phyloP scores from a whole-genome alignment of 2,888 invertebrate species.

The Agriopis marginaria region DNA sequence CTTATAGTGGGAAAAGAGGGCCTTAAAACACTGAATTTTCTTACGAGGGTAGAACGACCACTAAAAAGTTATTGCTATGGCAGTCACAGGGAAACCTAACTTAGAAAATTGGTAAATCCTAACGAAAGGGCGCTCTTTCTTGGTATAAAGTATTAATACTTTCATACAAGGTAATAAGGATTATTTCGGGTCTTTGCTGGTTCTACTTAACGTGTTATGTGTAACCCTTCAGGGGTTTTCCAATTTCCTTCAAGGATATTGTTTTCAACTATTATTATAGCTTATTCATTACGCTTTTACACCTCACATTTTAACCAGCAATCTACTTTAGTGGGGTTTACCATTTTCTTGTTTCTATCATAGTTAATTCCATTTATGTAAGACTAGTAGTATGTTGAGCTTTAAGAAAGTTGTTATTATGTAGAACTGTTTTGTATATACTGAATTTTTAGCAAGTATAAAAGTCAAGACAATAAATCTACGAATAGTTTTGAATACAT shows the following conservation, averaged over 20 bases:
- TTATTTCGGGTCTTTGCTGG: slow-evolving; percentile 60
- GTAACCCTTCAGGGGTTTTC: slow-evolving; percentile 54
- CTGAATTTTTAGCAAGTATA: not conserved
- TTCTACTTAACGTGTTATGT: slow-evolving; percentile 56
- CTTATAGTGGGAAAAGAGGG: no score
- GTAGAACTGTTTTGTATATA: not conserved
- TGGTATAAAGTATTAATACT: slow-evolving; percentile 66
- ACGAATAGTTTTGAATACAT: not conserved
- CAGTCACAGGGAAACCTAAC: slow-evolving; percentile 80
- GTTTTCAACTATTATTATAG: slow-evolving; percentile 19
- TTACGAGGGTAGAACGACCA: slow-evolving; percentile 80
- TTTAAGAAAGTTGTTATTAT: not conserved
- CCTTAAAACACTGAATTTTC: slow-evolving; percentile 78
- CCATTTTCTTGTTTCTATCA: not conserved
- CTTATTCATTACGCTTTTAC: slow-evolving; percentile 3
- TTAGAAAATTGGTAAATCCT: slow-evolving; percentile 81
- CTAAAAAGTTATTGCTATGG: slow-evolving; percentile 84
- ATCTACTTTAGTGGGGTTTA: not conserved
- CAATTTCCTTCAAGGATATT: slow-evolving; percentile 49
- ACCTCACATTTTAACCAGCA: slow-evolving; percentile 1
- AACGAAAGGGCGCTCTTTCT: slow-evolving; percentile 60
- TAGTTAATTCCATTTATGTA: not conserved
- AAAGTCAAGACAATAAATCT: not conserved
- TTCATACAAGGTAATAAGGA: slow-evolving; percentile 65
- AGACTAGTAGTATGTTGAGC: not conserved